These are phyloP conservation scores for Drosophila multiciliata DNA, from an alignment of 2,888 invertebrate species.

Conservation along the genomic window DNA sequence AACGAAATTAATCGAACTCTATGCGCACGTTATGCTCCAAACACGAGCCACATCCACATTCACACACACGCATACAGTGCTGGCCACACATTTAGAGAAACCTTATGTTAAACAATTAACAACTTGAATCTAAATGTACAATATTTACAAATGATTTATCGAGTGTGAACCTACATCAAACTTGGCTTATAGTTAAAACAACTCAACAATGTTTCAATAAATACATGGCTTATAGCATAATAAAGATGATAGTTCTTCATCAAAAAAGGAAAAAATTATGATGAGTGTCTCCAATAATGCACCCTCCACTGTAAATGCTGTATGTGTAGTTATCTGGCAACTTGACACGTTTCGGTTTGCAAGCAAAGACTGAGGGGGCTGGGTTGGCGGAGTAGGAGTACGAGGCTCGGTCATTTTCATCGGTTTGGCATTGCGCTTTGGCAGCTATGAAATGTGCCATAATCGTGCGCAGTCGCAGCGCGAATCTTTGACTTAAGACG, in stretches of 20 bases:
- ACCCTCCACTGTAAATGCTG: background rate
- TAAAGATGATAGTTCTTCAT: background rate
- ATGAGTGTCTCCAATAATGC: background rate
- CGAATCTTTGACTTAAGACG: slow-evolving; percentile 69
- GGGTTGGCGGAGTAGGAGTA: background rate
- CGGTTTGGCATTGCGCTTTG: slow-evolving; percentile 56
- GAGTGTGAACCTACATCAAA: background rate
- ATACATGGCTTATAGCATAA: background rate
- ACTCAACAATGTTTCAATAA: background rate
- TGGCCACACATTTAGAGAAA: background rate
- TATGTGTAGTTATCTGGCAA: slow-evolving; percentile 60
- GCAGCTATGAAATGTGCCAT: slow-evolving; percentile 71
- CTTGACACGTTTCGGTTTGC: slow-evolving; percentile 78
- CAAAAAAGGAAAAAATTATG: background rate
- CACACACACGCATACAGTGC: background rate
- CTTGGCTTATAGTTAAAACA: background rate
- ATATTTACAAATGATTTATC: background rate
- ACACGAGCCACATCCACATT: slow-evolving; percentile 46
- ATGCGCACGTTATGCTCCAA: slow-evolving; percentile 67
- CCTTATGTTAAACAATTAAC: background rate
- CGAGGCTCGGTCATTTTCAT: slow-evolving; percentile 42
- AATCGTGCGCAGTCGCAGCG: slow-evolving; percentile 78
- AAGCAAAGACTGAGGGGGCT: slow-evolving; percentile 22
- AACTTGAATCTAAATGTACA: background rate
- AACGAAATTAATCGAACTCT: slow-evolving; percentile 76